Evolutionary conservation across 2,797 vertebrate species (phyloP), one percentile per base, ranked within the genome.

Genomic region (Anisognathus igniventris): DNA sequence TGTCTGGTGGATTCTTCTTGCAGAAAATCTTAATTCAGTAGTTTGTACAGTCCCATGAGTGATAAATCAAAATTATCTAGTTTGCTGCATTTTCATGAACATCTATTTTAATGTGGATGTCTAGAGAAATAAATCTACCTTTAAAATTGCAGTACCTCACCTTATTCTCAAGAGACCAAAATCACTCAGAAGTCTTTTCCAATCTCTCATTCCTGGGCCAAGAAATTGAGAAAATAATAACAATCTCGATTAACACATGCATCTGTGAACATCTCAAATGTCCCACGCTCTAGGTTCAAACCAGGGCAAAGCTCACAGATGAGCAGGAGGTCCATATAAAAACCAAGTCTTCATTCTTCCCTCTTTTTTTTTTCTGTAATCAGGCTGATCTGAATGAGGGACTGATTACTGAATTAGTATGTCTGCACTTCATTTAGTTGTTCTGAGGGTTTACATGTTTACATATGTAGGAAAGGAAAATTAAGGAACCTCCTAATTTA

Each of bases 111-210:
- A 57, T 12, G 8, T 33, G 11, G 23, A 47, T 67, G n/a, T 88
- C 86, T 56, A 73, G 53, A 85, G 47, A 87, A 91, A 31, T 50
- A 54, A 66, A 67, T 51, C 22, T 76, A 70, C 48, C 78, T 57
- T 89, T 61, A 92, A 89, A 92, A 91, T 48, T 71, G 40, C 67
- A 56, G 12, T 76, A 76, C 64, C 33, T 80, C 33, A 44, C 31
- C 20, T 40, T 61, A 44, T 39, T 73, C 53, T 86, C 64, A 60
- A 44, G 30, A 33, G 67, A 31, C 27, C 12, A 51, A 40, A 93
- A 35, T 37, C 25, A n/a, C 67, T 20, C 22, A 33, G 53, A 51
- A 76, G 37, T 72, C 60, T 82, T 94, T 79, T 85, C 30, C 8
- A 28, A 0, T 65, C 28, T 80, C 66, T 62, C 10, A 14, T 91